Evolutionary conservation across 2,888 invertebrate species (phyloP).

Genomic region (Acanthococcus lagerstroemiae): DNA sequence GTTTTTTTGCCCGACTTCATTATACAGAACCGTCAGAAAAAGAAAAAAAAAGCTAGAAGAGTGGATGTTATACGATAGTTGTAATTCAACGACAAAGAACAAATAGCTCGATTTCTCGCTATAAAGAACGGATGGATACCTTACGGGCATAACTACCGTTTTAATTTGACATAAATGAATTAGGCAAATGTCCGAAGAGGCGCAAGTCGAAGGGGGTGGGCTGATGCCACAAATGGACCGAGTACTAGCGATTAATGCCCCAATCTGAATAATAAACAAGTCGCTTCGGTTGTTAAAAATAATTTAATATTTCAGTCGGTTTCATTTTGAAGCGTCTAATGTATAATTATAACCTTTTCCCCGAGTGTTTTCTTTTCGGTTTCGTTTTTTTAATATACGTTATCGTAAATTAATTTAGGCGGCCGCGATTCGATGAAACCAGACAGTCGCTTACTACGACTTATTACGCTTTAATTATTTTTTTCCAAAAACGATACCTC

Average conservation of each 20-base stretch:
- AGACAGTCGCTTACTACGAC: too few relatives aligned
- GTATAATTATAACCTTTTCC: too few relatives aligned
- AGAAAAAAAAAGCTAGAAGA: neutral
- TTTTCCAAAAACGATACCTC: too few relatives aligned
- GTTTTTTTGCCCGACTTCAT: too few relatives aligned
- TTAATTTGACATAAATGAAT: slow-evolving; percentile 28
- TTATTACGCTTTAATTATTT: too few relatives aligned
- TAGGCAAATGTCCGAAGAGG: slow-evolving; percentile 12
- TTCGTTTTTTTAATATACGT: too few relatives aligned
- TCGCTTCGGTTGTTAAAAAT: slow-evolving; percentile 22
- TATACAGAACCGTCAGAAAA: too few relatives aligned
- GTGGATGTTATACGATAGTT: neutral
- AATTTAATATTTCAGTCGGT: too few relatives aligned
- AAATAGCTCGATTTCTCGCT: slow-evolving; percentile 22
- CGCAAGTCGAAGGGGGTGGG: neutral
- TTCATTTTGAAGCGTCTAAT: too few relatives aligned
- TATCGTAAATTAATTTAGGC: too few relatives aligned
- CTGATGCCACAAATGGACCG: slow-evolving; percentile 15
- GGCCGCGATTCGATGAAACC: too few relatives aligned
- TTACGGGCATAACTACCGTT: slow-evolving; percentile 21
- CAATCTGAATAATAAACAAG: slow-evolving; percentile 21
- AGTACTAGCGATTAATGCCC: neutral
- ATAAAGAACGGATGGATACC: slow-evolving; percentile 18
- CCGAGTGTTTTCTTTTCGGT: too few relatives aligned
- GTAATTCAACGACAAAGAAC: slow-evolving; percentile 27